Base-by-base conservation (phyloP, 2,113 vertebrate genomes). In the Malurus melanocephalus region DNA sequence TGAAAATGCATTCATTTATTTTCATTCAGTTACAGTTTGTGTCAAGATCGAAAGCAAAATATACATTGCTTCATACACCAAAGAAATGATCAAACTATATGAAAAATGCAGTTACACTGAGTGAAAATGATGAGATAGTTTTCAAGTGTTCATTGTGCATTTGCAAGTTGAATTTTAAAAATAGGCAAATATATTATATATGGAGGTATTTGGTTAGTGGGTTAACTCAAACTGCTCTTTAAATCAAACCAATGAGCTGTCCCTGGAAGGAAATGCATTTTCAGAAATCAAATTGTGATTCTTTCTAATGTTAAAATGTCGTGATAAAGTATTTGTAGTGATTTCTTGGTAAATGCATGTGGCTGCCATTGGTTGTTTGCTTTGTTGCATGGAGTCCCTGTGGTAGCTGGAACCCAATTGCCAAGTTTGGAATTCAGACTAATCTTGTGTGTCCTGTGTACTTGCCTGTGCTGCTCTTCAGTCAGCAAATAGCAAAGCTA, bases 391-490 rank as follows among this genome's bases (percentile, higher is more conserved):
- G 0, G 38, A 26, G 45, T 85, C 83, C 65, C 30, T 83, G 32
- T 49, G 4, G 59, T 75, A 72, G 64, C 72, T 89, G 71, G 65
- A 73, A 69, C 52, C 65, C 21, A 66, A 61, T 64, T 9, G 8
- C 60, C 38, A 61, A 17, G 62, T 61, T 72, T 82, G 85, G 68
- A 81, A 80, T 88, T 88, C 68, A 66, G 48, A 27, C 40, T 87
- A 32, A 76, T 90, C 85, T 84, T 69, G 9, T 75, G 24, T 87
- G 71, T 90, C 74, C 88, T 92, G 91, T 86, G 32, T 86, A 33
- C 80, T 91, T 79, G 46, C 60, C 87, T 93, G 46, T 87, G 79
- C 91, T 83, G 83, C 76, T 92, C 62, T 85, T 83, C 88, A 73
- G 56, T 95, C 51, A 74, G 85, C 77, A 88, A 88, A 94, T 88